These are phyloP conservation scores for Folsomia manolachei DNA, from an alignment of 2,888 invertebrate species.

Conservation along the genomic window DNA sequence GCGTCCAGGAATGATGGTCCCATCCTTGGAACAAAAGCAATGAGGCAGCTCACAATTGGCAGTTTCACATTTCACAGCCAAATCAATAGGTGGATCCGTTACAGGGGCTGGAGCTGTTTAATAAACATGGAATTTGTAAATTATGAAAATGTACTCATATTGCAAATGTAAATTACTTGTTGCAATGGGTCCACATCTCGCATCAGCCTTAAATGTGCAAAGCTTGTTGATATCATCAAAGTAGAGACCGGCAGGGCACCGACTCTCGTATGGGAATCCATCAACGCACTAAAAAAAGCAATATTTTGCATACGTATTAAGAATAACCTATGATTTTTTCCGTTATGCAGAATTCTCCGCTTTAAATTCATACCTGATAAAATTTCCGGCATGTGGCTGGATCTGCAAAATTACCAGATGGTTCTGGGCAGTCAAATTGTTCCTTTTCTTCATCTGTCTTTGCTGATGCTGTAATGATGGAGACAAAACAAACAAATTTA, in stretches of 20 bases:
- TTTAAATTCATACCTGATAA: slow-evolving; percentile 68
- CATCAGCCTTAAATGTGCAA: slow-evolving; percentile 86
- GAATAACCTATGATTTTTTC: not conserved
- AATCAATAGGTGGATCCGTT: slow-evolving; percentile 76
- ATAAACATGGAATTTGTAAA: slow-evolving; percentile 6
- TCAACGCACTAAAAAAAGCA: slow-evolving; percentile 73
- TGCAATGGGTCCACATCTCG: slow-evolving; percentile 82
- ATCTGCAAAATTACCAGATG: slow-evolving; percentile 81
- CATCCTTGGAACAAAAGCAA: slow-evolving; percentile 89
- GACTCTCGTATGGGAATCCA: slow-evolving; percentile 79
- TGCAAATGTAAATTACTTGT: slow-evolving; percentile 70
- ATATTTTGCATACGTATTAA: slow-evolving; percentile 44
- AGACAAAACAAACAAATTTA: slow-evolving; percentile 1
- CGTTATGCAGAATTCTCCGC: not conserved
- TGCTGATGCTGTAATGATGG: not conserved
- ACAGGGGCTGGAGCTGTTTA: slow-evolving; percentile 71
- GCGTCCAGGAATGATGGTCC: slow-evolving; percentile 80
- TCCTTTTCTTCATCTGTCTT: slow-evolving; percentile 58
- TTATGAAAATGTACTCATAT: not conserved
- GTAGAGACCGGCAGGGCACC: slow-evolving; percentile 84
- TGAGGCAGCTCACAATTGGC: slow-evolving; percentile 76
- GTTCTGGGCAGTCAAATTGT: slow-evolving; percentile 76
- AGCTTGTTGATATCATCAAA: slow-evolving; percentile 87
- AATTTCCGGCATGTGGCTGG: slow-evolving; percentile 82
- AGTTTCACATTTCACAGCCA: slow-evolving; percentile 75